Evolutionary conservation across 2,113 vertebrate genomes (phyloP).

Genomic region (Takifugu flavidus): DNA sequence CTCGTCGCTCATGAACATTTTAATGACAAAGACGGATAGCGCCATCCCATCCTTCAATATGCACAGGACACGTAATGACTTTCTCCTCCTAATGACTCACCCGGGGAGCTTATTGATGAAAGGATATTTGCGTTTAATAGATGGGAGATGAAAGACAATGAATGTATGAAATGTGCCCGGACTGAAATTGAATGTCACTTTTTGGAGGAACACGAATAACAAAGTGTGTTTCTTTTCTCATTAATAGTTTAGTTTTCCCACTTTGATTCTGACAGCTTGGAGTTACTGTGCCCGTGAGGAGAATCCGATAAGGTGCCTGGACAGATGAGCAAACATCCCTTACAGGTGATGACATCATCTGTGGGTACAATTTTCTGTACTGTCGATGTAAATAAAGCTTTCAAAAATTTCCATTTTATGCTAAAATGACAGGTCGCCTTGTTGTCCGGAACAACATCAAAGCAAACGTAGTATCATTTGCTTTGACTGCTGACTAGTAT

Average conservation of each 20-base stretch:
- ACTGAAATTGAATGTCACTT: conserved; percentile 38
- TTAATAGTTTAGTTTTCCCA: conserved; percentile 7
- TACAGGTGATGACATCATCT: too few relatives aligned
- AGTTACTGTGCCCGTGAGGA: neutral
- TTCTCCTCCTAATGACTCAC: conserved; percentile 42
- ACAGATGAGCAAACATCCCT: too few relatives aligned
- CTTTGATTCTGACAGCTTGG: conserved; percentile 1
- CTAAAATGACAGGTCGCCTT: too few relatives aligned
- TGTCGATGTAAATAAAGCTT: too few relatives aligned
- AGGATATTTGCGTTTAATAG: conserved; percentile 33
- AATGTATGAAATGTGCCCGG: conserved; percentile 20
- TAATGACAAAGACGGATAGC: conserved; percentile 25
- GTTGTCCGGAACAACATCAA: too few relatives aligned
- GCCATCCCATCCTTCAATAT: conserved; percentile 27
- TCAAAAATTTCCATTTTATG: too few relatives aligned
- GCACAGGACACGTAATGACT: conserved; percentile 43
- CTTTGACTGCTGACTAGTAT: too few relatives aligned
- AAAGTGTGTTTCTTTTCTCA: conserved; percentile 6
- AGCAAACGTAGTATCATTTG: too few relatives aligned
- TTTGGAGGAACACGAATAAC: conserved; percentile 16
- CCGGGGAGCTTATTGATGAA: conserved; percentile 35
- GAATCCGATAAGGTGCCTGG: too few relatives aligned
- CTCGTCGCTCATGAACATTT: conserved; percentile 20
- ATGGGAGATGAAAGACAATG: conserved; percentile 36
- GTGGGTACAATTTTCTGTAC: too few relatives aligned